Conservation (phyloP, 2,797 vertebrate species). For the Gadopsis marmoratus region DNA sequence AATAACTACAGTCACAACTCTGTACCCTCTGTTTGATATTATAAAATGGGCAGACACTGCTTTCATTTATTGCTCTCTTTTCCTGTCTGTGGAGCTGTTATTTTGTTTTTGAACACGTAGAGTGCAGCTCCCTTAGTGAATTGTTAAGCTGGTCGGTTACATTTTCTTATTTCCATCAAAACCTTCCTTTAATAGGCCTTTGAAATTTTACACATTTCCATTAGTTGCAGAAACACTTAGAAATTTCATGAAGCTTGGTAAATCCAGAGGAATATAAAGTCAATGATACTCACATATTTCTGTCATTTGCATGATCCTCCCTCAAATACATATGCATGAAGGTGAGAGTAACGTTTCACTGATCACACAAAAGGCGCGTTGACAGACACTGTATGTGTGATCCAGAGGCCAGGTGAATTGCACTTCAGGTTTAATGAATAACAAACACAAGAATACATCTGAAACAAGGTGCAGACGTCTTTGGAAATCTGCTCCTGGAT, state of each 20-base stretch:
- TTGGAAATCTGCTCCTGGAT: slow-evolving; percentile 41
- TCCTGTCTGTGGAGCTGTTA: background rate
- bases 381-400: slow-evolving; percentile 19
- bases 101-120: slow-evolving; percentile 3
- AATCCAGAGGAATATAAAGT: slow-evolving; percentile 14
- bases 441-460: slow-evolving; percentile 49
- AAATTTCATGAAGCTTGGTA: background rate
- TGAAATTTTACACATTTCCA: background rate
- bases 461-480: slow-evolving; percentile 53
- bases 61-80: slow-evolving; percentile 27
- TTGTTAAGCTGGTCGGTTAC: background rate
- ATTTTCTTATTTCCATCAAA: background rate
- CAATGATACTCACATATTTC: slow-evolving; percentile 2
- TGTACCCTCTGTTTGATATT: slow-evolving; percentile 12
- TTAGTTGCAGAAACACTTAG: background rate
- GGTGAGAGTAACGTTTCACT: slow-evolving; percentile 21
- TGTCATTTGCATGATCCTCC: slow-evolving; percentile 38
- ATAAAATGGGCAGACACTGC: slow-evolving; percentile 28
- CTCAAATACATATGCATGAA: slow-evolving; percentile 29
- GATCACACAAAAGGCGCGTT: slow-evolving; percentile 41
- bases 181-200: slow-evolving; percentile 1
- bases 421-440: slow-evolving; percentile 60
- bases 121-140: slow-evolving; percentile 11
- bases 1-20: slow-evolving; percentile 45
- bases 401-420: slow-evolving; percentile 41